phyloP scores from a whole-genome alignment of 1,140 invertebrate species.

The Brachystomella parvula region DNA sequence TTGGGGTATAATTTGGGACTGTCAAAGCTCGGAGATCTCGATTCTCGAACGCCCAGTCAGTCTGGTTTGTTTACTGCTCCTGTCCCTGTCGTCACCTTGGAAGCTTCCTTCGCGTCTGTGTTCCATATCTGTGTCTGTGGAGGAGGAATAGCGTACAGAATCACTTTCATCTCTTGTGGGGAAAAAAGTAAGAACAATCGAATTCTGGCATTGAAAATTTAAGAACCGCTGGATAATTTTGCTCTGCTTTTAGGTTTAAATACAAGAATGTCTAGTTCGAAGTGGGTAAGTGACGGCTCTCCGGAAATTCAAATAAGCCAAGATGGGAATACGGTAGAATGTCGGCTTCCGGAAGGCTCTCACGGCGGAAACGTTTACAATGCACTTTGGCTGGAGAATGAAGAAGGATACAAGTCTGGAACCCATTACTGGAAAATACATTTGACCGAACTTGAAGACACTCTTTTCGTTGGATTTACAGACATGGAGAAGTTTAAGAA shows the following conservation, averaged over 20 bases:
- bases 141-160: too few species aligned
- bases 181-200: too few species aligned
- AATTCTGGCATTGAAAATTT: constrained; percentile 1
- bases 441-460: background rate
- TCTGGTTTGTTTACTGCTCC: too few species aligned
- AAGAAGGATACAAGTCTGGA: background rate
- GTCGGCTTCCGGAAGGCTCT: background rate
- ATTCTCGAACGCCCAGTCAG: too few species aligned
- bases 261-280: background rate
- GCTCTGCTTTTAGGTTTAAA: background rate
- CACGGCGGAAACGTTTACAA: background rate
- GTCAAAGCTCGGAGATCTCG: too few species aligned
- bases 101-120: too few species aligned
- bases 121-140: too few species aligned
- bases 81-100: too few species aligned
- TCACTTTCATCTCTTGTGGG: too few species aligned
- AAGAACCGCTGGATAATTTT: background rate
- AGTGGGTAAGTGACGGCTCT: constrained; percentile 4
- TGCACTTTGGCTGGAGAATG: constrained; percentile 3
- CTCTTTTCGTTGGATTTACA: constrained; percentile 11
- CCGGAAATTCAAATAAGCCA: background rate
- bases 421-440: constrained; percentile 10
- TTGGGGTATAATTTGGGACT: too few species aligned
- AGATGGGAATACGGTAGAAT: constrained; percentile 5
- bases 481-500: constrained; percentile 2